A percentile compares a stretch with the other conserved stretches of the same genome.
phyloP scores from a whole-genome alignment of 2,888 invertebrate species.

The Parnassius glacialis region DNA sequence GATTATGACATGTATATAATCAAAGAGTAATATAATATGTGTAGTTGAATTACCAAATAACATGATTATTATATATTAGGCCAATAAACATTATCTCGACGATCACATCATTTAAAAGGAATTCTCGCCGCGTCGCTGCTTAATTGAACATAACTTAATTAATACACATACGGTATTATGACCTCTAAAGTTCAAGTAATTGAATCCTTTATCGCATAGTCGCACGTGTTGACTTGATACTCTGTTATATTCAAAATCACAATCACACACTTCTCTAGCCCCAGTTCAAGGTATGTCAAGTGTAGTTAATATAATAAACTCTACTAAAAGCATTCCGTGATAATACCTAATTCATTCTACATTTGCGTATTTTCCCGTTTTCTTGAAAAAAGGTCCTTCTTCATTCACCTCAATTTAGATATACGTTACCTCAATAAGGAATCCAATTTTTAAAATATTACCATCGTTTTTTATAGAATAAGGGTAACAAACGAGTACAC shows the following conservation, averaged over 20 bases:
- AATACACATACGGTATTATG: constrained; percentile 5
- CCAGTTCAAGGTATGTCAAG: constrained; percentile 45
- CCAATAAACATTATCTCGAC: neutral
- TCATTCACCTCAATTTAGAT: too few species aligned
- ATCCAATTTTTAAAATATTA: too few species aligned
- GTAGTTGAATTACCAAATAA: too few species aligned
- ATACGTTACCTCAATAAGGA: too few species aligned
- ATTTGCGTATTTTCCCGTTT: constrained; percentile 14
- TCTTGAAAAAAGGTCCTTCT: too few species aligned
- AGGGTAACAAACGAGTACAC: too few species aligned
- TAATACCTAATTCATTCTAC: constrained; percentile 14
- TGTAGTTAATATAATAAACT: constrained; percentile 33
- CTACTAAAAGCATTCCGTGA: constrained; percentile 17
- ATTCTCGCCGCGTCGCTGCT: constrained; percentile 27
- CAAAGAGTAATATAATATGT: too few species aligned
- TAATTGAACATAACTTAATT: constrained; percentile 17
- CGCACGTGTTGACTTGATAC: constrained; percentile 1
- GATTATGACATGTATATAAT: too few species aligned
- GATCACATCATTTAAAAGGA: constrained; percentile 34
- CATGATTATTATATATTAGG: too few species aligned
- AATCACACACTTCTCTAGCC: constrained; percentile 39
- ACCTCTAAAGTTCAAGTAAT: neutral
- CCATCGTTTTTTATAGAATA: too few species aligned
- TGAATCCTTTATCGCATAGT: constrained; percentile 1
- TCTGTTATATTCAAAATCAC: constrained; percentile 13